Conservation (phyloP, 2,888 invertebrate genomes). For the Oxyteleia sp. region DNA sequence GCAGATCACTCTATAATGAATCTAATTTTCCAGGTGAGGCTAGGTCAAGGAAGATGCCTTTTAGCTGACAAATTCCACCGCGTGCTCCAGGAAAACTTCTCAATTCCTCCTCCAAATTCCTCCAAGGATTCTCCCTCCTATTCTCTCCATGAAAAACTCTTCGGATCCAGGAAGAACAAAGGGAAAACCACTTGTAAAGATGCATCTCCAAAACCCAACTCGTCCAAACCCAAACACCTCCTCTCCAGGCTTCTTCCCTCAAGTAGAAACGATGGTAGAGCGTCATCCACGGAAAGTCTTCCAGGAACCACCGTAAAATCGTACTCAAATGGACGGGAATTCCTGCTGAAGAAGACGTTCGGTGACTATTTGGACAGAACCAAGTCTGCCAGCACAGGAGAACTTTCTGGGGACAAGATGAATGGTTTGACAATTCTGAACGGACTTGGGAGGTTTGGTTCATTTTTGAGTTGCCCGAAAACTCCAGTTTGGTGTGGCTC, state of each 20-base stretch:
- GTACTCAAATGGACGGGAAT: constrained; percentile 63
- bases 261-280: constrained; percentile 78
- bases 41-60: constrained; percentile 85
- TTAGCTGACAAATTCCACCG: constrained; percentile 85
- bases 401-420: constrained; percentile 77
- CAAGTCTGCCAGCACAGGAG: constrained; percentile 86
- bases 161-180: constrained; percentile 56
- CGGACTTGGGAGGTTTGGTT: constrained; percentile 51
- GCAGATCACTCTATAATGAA: too few relatives aligned
- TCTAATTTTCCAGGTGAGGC: too few relatives aligned
- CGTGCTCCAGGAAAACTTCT: constrained; percentile 82
- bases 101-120: constrained; percentile 38
- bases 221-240: constrained; percentile 61
- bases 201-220: constrained; percentile 5
- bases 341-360: constrained; percentile 67
- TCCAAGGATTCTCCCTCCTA: constrained; percentile 8
- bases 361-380: constrained; percentile 80
- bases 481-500: constrained; percentile 84
- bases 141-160: constrained; percentile 70
- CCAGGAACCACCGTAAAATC: constrained; percentile 71
- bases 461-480: constrained; percentile 77
- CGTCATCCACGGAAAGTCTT: constrained; percentile 84
- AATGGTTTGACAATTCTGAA: constrained; percentile 38
- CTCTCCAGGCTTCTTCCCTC: constrained; percentile 69
- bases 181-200: constrained; percentile 36